Conservation (phyloP, 2,797 vertebrate genomes). For the Cuculus canorus region DNA sequence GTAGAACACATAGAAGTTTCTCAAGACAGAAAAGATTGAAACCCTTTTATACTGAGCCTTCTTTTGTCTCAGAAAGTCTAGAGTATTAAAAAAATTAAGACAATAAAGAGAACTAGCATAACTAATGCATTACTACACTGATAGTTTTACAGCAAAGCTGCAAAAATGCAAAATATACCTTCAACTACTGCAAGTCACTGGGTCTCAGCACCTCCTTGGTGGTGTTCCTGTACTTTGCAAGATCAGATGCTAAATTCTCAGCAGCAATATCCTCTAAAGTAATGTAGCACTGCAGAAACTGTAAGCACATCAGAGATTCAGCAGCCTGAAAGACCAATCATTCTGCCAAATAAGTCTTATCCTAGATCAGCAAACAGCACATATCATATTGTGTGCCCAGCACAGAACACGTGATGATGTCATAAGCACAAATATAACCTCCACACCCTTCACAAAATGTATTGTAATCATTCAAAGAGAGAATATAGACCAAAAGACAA, state of each 20-base stretch:
- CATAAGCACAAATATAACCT: not conserved
- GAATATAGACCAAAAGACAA: not conserved
- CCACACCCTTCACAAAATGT: not conserved
- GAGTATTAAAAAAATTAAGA: not conserved
- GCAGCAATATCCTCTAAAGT: not conserved
- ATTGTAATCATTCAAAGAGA: not conserved
- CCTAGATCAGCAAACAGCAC: constrained; percentile 19
- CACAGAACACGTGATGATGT: not conserved
- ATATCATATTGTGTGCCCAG: not conserved
- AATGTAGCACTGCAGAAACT: not conserved
- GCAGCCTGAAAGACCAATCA: not conserved
- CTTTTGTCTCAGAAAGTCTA: not conserved
- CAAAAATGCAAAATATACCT: not conserved
- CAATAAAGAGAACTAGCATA: not conserved
- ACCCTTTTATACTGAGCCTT: not conserved
- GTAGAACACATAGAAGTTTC: not conserved
- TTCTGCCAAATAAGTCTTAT: not conserved
- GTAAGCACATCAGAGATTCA: not conserved
- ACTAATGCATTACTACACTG: not conserved
- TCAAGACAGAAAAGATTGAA: not conserved
- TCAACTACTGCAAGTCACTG: not conserved
- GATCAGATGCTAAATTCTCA: no score
- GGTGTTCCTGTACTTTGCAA: not conserved
- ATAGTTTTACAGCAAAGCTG: not conserved
- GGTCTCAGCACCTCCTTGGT: not conserved